Base-by-base conservation (phyloP, 2,113 vertebrate species). In the Tragulus kanchil region DNA sequence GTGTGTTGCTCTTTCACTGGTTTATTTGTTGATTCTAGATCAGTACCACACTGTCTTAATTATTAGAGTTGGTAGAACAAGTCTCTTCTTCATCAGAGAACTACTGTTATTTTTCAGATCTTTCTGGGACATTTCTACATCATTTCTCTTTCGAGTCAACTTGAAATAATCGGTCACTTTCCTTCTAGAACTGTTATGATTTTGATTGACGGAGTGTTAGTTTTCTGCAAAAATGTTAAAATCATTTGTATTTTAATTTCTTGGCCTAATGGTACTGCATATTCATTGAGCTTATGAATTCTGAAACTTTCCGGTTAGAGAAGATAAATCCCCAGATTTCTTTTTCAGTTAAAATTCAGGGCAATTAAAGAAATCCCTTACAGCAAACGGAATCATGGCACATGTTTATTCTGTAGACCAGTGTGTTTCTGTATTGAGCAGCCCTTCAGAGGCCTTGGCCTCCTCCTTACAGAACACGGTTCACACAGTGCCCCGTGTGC, bases 291-390 rank as follows among this genome's bases (percentile, higher is more conserved):
- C 86, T 95, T 67, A 58, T 87, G 82, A 78, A 84, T 97, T 93
- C 83, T 96, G 87, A 67, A 94, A 94, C 78, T 91, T 92, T 96
- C 26, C 42, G 12, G 65, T 85, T 83, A 79, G 71, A 75, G 16
- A 56, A 73, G 71, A 86, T 77, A 90, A 95, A 92, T 64, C 50
- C 36, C 85, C 79, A 90, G 73, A 83, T 94, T 96, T 94, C 83
- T 79, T 94, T 93, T 67, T 48, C 21, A 0, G 36, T 95, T 92
- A 89, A 96, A 94, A 98, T 94, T 93, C 69, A 77, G 8, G 25
- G 42, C 73, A 95, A 31, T 86, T 89, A 93, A 93, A 84, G 69
- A 92, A 96, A 52, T 61, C 21, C 25, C 16, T 16, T 26, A 45
- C 71, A 67, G 28, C n/a, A 65, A n/a, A 78, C 56, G 71, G 50